Evolutionary conservation across 1,140 invertebrate genomes (phyloP), one percentile per base, ranked within the genome.

Genomic region (Oncopeltus fasciatus): DNA sequence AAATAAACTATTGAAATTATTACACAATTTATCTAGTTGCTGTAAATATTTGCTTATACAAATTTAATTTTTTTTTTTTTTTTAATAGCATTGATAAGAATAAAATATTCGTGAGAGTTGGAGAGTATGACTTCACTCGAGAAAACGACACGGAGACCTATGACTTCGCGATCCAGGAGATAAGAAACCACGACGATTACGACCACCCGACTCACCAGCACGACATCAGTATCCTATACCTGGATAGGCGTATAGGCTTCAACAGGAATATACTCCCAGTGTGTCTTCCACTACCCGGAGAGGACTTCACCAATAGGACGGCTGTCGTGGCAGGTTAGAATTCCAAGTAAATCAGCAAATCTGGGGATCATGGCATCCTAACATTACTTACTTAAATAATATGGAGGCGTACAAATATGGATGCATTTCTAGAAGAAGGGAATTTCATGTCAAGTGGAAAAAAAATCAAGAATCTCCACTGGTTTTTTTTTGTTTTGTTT

Each of bases 181-280:
- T 79, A 0, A 76, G 69, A 2, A 59, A 79, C 3, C 88, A 91
- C 67, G 78, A 83, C 16, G 74, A 82, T 46, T 91, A 85, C 72
- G 81, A 87, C 70, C 70, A 77, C 1, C 76, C 76, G 20, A 86
- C 79, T 1, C 86, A 83, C 66, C 83, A 90, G 70, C 87, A 90
- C 68, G 90, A 92, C 68, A 88, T 92, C 60, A 88, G 87, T 0
- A 72, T 92, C 1, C 72, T 92, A 20, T 79, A 83, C 57, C 74
- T 92, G 43, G 78, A 83, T 62, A 68, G 76, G n/a, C 78, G 82
- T 0, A 75, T 89, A 1, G 72, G 79, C 5, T 76, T 83, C 38
- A 78, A 79, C 47, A 60, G 59, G 0, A 68, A 77, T 3, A 74
- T 87, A 18, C 76, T 81, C 68, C 85, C 87, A 2, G 82, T 84